Evolutionary conservation across 2,113 vertebrate species (phyloP), one percentile per base, ranked within the genome.

Genomic region (Porphyrio hochstetteri): DNA sequence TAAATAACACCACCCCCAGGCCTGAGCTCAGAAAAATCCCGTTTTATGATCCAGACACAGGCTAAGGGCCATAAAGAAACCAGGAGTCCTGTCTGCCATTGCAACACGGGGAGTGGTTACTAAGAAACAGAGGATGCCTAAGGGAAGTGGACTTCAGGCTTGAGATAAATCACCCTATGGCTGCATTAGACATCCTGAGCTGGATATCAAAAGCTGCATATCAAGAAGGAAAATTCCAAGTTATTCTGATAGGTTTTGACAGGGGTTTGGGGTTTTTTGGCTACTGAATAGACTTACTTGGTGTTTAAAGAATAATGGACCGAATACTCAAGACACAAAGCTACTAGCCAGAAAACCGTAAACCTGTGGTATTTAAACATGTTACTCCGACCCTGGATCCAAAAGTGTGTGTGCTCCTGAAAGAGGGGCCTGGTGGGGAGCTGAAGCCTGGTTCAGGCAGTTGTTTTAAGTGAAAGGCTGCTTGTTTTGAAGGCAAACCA

Each of bases 291-390:
- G 10, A 65, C 38, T 63, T 28, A 7, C 5, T n/a, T 17, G 53
- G 16, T 19, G 4, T 0, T 36, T 55, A 60, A 91, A 65, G 74
- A 77, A 50, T n/a, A 67, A 76, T 0, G 63, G 48, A 11, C 33
- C 31, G 50, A 72, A 93, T 23, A 72, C 35, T 52, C 63, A 11
- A 82, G 81, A 87, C 27, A 33, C 36, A 33, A 55, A 89, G 72
- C 60, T 25, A 40, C 48, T 13, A 29, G 65, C 31, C 60, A 48
- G 52, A 38, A 40, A 76, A 80, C 35, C 27, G 53, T 0, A 33
- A 74, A 5, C 15, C 25, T 0, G 0, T 7, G 29, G 42, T n/a
- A 46, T 4, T 52, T 10, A 19, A 82, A 57, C 0, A 4, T 13
- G 8, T 17, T 17, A 13, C 68, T 79, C 60, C 71, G 53, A 50